Evolutionary conservation across 2,888 invertebrate species (phyloP).

Genomic region (Hemaris fuciformis): DNA sequence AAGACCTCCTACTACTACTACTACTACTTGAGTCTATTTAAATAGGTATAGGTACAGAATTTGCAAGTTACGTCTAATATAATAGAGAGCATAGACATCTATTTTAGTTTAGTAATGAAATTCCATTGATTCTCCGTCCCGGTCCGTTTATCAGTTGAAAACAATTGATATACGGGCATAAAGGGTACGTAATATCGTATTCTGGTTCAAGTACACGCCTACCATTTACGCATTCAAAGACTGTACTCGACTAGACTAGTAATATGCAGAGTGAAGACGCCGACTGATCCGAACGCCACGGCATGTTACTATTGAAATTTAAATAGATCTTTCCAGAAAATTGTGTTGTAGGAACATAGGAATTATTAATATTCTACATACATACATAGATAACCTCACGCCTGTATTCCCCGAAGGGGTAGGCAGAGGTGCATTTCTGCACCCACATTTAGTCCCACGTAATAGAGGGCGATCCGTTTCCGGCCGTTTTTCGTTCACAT

Average conservation of each 20-base stretch:
- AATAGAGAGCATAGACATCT: background rate
- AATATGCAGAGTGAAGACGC: background rate
- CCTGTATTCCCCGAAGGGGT: no score
- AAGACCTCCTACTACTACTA: no score
- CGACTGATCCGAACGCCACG: background rate
- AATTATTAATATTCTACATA: no score
- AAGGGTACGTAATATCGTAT: background rate
- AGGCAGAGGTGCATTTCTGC: no score
- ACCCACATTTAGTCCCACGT: no score
- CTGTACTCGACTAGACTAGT: conserved; percentile 6
- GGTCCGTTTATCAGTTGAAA: background rate
- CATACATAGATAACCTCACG: no score
- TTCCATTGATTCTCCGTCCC: background rate
- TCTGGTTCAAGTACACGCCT: background rate
- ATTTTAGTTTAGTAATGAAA: background rate
- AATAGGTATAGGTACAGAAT: no score
- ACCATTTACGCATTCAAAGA: background rate
- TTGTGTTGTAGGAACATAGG: no score
- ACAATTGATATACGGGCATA: background rate
- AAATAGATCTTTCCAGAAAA: background rate
- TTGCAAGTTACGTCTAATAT: background rate
- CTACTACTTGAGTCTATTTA: no score
- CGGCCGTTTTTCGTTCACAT: no score
- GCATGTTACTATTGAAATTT: background rate
- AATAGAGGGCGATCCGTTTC: no score